Base-by-base conservation (phyloP, 2,113 vertebrate genomes). In the Picathartes gymnocephalus region DNA sequence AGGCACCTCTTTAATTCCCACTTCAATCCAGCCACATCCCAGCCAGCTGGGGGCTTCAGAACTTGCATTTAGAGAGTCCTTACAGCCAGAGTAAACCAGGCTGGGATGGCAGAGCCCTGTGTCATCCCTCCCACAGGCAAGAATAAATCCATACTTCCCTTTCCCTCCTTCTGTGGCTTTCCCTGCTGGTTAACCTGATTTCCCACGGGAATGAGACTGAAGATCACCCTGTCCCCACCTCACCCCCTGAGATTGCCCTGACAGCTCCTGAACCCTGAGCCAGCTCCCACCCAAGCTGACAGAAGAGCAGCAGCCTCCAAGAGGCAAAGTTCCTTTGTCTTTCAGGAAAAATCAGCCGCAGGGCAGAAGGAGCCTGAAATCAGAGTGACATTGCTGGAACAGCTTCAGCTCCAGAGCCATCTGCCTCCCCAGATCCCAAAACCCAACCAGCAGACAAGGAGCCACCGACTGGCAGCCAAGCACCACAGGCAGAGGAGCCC, bases 351-450 rank as follows among this genome's bases (percentile, higher is more conserved):
- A 91, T 69, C 83, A 77, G 28, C 80, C 56, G 3, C 86, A 27
- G 68, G 40, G 57, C 30, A 78, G 69, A 85, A 69, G 42, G 60
- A 58, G 42, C 31, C 68, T 77, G 45, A n/a, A 44, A 86, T 83
- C 23, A 48, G 80, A 95, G 86, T 86, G 91, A 91, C 91, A 86
- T 23, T 48, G 71, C 80, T 96, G 91, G 93, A 86, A 93, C 53
- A 0, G 25, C 85, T 83, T 93, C 90, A 70, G 81, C 61, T 86
- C 57, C 68, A 13, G 89, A 90, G 78, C 94, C 96, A 96, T 83
- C 96, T 93, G 93, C 64, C 81, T 48, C 12, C 76, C 7, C 22
- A 80, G n/a, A 40, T 83, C 96, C 94, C 84, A 45, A 60, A 51
- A 27, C 80, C 86, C 71, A 69, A 20, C 31, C 87, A 76, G 39